Evolutionary conservation across 1,140 invertebrate species (phyloP), one percentile per base, ranked within the genome.

Genomic region (Frieseomelitta varia): DNA sequence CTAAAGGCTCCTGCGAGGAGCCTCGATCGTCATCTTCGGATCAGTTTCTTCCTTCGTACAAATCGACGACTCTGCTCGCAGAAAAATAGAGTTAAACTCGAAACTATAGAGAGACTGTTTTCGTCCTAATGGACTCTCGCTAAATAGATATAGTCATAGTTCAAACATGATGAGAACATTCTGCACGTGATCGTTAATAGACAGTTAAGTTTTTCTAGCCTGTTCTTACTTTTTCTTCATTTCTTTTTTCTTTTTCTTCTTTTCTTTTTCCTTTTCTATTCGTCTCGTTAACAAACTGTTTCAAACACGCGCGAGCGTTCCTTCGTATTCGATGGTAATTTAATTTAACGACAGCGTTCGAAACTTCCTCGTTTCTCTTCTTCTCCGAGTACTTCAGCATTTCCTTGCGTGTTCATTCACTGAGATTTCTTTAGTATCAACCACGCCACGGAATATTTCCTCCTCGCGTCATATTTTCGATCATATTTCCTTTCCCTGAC

Each of bases 31-130:
- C 56, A 6, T 11, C 10, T 24, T 53, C 3, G 15, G 24, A 79
- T 34, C 14, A 11, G 19, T 6, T 39, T 15, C 55, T 12, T 8
- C 39, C 58, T 65, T 12, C 68, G 51, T 56, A 58, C n/a, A 72
- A 71, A 58, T 80, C 78, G 67, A 39, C 77, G 67, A 71, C 10
- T 47, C 24, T 80, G 68, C 34, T 47, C 53, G 78, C 65, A 24
- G 68, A 72, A 61, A 80, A 71, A 30, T 51, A 72, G 19, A 80
- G 24, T 58, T 47, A 30, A 6, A 51, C 74, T 55, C 55, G 72
- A 74, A 74, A 67, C 80, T 74, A 75, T 67, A 12, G 80, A 55
- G 71, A 55, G 11, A 21, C n/a, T 76, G 53, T 34, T 74, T 6
- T 19, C 15, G 47, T 53, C 47, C n/a, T 34, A 61, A 61, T 24